Evolutionary conservation across 2,888 invertebrate species (phyloP), one percentile per base, ranked within the genome.

Genomic region (Oscheius sp.): DNA sequence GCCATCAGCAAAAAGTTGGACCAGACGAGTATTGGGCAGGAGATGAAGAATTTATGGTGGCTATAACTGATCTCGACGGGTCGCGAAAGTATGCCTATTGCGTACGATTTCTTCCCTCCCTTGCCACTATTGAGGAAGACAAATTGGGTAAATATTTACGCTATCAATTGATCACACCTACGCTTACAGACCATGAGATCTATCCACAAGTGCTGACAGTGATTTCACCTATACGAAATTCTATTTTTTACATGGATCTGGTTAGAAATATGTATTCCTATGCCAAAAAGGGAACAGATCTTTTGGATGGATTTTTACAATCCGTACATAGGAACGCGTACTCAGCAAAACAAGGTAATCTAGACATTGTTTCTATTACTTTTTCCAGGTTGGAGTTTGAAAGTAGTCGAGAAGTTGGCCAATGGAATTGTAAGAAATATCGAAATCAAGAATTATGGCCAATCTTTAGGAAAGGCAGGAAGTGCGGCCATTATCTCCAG

Each of bases 371-470:
- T 41, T 9, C 1, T 41, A 45, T 45, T 21, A 13, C n/a, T 45
- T 16, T 35, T 2, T 25, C 55, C 13, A 72, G 72, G 72, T 2
- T 72, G 63, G 46, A 56, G 66, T 46, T 18, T 72, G 16, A 53
- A 61, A n/a, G 56, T 72, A 16, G 46, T 66, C 12, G 73, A 73
- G 43, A 69, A 73, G 29, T 25, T 55, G 18, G 13, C 59, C 1
- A 55, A 43, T 27, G 74, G 70, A 2, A 21, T 56, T 29, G 27
- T 46, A 7, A 53, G 46, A 21, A 52, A 56, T 25, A 43, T 59
- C 16, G 73, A 73, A 35, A 73, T 73, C 7, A 56, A 64, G n/a
- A 73, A 73, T 53, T 49, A 56, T n/a, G 73, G 73, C 7, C 41
- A 35, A 12, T 21, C 46, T 41, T n/a, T 66, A 0, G 72, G 66